Evolutionary conservation across 2,113 vertebrate genomes (phyloP).

Genomic region (Neodon shergylaensis): DNA sequence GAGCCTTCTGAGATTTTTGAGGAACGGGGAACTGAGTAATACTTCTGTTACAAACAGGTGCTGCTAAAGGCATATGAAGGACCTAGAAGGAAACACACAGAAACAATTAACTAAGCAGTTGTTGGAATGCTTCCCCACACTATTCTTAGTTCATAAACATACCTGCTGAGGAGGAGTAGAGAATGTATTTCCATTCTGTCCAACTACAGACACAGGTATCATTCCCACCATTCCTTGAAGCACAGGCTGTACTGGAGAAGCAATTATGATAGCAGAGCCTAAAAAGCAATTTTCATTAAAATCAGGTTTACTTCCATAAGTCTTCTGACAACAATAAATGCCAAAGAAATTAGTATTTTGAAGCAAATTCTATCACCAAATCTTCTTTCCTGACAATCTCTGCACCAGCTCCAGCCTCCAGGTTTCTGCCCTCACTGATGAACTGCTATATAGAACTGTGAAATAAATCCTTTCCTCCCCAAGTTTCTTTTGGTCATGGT

Average conservation of each 20-base stretch:
- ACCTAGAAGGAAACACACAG: constrained; percentile 76
- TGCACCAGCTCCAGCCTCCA: not conserved
- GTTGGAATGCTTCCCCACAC: not conserved
- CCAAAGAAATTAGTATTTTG: constrained; percentile 8
- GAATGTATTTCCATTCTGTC: constrained; percentile 88
- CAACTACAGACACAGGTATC: constrained; percentile 94
- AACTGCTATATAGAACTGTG: not conserved
- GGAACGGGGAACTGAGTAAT: constrained; percentile 86
- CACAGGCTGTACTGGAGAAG: constrained; percentile 93
- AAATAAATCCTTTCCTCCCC: not conserved
- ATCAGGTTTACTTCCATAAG: not conserved
- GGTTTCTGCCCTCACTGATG: not conserved
- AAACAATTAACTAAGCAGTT: constrained; percentile 32
- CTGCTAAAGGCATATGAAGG: constrained; percentile 87
- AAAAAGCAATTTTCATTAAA: constrained; percentile 64
- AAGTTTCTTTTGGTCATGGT: not conserved
- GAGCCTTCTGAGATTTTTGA: constrained; percentile 85
- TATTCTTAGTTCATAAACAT: constrained; percentile 62
- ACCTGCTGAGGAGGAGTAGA: constrained; percentile 92
- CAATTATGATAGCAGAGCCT: constrained; percentile 95
- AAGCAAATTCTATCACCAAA: constrained; percentile 46
- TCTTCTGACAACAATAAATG: not conserved
- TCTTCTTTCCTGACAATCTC: not conserved
- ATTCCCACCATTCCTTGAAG: constrained; percentile 92
- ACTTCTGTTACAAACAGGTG: constrained; percentile 85